Percentiles rank a stretch among this genome's conserved stretches.
These are phyloP conservation scores for Palythoa caribaeorum DNA, from an alignment of 92 coral and sea anemone genomes.

Conservation along the genomic window DNA sequence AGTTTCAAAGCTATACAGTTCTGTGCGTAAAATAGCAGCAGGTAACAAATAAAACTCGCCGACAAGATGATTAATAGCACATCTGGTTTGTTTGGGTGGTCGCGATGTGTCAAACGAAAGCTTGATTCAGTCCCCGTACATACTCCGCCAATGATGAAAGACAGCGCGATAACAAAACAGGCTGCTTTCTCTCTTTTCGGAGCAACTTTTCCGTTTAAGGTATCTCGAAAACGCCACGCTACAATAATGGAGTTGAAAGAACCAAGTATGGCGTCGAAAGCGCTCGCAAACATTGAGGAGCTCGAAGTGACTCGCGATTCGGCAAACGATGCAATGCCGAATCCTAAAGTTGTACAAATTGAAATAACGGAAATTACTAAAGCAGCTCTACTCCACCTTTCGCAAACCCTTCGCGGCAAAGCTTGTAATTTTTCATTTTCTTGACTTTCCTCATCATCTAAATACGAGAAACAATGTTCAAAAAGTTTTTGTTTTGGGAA, in stretches of 20 bases:
- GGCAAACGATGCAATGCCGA: slow-evolving; percentile 76
- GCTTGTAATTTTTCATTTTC: slow-evolving; percentile 8
- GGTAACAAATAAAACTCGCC: slow-evolving; percentile 60
- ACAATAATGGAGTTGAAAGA: slow-evolving; percentile 76
- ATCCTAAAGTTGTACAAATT: slow-evolving; percentile 47
- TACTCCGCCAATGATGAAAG: slow-evolving; percentile 73
- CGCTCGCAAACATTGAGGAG: slow-evolving; percentile 87
- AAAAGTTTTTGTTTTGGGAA: slow-evolving; percentile 1
- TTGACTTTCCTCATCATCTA: slow-evolving; percentile 55
- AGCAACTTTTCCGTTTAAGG: slow-evolving; percentile 68
- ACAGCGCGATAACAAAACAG: slow-evolving; percentile 64
- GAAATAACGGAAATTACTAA: slow-evolving; percentile 66
- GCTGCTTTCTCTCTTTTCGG: slow-evolving; percentile 70
- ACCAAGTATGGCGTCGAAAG: slow-evolving; percentile 85
- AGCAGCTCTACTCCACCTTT: slow-evolving; percentile 78
- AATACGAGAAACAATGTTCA: slow-evolving; percentile 45
- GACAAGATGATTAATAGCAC: slow-evolving; percentile 69
- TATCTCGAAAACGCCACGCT: slow-evolving; percentile 88
- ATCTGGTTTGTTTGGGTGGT: slow-evolving; percentile 67
- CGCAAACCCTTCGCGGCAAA: slow-evolving; percentile 65
- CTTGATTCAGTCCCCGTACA: slow-evolving; percentile 66
- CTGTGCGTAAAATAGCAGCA: slow-evolving; percentile 57
- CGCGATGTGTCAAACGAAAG: slow-evolving; percentile 59
- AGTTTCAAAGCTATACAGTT: slow-evolving; percentile 58
- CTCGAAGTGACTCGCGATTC: slow-evolving; percentile 78